Conservation (phyloP, 1,140 invertebrate species). For the Caenorhabditis inopinata region DNA sequence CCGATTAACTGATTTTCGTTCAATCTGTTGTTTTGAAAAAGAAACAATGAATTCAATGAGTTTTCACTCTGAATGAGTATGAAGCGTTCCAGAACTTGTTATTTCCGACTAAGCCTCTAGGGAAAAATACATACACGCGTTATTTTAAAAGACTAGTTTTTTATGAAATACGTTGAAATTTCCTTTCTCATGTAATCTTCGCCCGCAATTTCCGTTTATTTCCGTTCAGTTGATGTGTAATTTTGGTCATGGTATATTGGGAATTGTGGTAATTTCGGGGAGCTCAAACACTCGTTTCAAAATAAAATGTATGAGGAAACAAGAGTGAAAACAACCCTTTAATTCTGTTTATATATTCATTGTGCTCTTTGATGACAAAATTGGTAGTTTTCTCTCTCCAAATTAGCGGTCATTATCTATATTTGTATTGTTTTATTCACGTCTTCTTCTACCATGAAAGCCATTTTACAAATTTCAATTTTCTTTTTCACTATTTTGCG, state of each 20-base stretch:
- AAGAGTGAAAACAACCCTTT: no score
- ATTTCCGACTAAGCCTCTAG: background rate
- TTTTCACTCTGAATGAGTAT: background rate
- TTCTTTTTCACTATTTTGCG: background rate
- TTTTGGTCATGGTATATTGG: background rate
- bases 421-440: background rate
- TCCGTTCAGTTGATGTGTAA: background rate
- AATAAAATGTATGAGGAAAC: no score
- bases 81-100: background rate
- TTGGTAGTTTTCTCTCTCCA: background rate
- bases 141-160: background rate
- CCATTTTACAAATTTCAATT: background rate
- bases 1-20: conserved; percentile 9
- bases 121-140: background rate
- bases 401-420: background rate
- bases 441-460: background rate
- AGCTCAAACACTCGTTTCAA: no score
- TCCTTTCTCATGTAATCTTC: conserved; percentile 24
- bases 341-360: background rate
- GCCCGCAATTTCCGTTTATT: background rate
- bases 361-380: background rate
- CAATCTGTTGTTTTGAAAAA: background rate
- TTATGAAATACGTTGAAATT: background rate
- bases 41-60: background rate
- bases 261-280: background rate